Percentiles rank a stretch among this genome's conserved stretches.
These are phyloP conservation scores for Endotricha flammealis DNA, from an alignment of 2,888 invertebrate species.

Conservation along the genomic window DNA sequence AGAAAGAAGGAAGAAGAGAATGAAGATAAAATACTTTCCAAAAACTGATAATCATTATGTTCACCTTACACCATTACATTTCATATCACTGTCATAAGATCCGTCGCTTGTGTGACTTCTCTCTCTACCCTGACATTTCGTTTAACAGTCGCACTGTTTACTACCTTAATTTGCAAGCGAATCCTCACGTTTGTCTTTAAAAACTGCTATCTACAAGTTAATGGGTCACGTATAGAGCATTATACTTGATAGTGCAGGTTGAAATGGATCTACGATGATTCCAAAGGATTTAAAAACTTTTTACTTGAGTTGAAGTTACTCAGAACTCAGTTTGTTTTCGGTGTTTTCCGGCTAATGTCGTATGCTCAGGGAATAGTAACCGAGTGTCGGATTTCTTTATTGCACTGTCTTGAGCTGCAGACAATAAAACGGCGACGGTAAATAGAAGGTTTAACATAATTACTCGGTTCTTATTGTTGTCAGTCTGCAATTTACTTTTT, in stretches of 20 bases:
- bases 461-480: neutral
- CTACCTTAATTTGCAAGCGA: constrained; percentile 22
- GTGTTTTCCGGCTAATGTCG: constrained; percentile 7
- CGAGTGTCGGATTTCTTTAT: constrained; percentile 2
- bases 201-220: constrained; percentile 26
- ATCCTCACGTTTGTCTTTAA: constrained; percentile 16
- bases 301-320: constrained; percentile 2
- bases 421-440: neutral
- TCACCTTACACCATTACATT: no score
- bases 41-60: no score
- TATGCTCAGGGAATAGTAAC: constrained; percentile 8
- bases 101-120: no score
- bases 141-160: constrained; percentile 12
- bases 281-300: constrained; percentile 16
- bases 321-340: constrained; percentile 7
- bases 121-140: no score
- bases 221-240: constrained; percentile 38
- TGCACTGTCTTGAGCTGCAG: constrained; percentile 2
- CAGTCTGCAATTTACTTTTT: neutral
- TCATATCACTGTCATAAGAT: no score
- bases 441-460: constrained; percentile 1
- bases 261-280: constrained; percentile 16
- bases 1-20: no score
- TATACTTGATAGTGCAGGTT: constrained; percentile 29
- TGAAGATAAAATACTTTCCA: no score